Conservation (phyloP, 2,888 invertebrate species). For the Glaucopsyche alexis region DNA sequence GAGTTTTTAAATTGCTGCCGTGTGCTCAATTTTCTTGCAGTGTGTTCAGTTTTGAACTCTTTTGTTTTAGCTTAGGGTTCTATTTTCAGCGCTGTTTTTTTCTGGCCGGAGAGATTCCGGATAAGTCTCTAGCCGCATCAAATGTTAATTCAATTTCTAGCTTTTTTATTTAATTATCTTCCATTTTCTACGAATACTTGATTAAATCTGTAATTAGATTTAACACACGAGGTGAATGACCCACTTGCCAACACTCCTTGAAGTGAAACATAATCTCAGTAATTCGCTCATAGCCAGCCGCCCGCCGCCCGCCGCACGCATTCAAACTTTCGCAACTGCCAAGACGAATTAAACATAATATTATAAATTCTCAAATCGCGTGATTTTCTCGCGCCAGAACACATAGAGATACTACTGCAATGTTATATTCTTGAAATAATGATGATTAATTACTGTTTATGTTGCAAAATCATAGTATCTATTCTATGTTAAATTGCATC, state of each 20-base stretch:
- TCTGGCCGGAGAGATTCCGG: no score
- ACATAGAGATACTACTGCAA: neutral
- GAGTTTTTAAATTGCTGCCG: no score
- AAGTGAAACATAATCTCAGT: slow-evolving; percentile 21
- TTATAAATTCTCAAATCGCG: slow-evolving; percentile 27
- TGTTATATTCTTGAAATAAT: neutral
- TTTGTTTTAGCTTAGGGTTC: no score
- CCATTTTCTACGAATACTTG: slow-evolving; percentile 1
- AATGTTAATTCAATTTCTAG: no score
- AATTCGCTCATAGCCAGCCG: neutral
- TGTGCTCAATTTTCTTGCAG: no score
- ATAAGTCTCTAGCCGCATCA: no score
- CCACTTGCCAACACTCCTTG: slow-evolving; percentile 14
- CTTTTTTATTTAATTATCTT: neutral
- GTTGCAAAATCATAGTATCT: neutral
- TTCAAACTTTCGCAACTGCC: slow-evolving; percentile 20
- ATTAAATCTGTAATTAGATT: slow-evolving; percentile 10
- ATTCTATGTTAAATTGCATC: slow-evolving; percentile 3
- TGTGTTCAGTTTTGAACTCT: no score
- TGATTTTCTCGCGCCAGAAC: slow-evolving; percentile 10
- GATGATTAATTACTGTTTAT: slow-evolving; percentile 9
- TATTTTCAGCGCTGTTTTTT: no score
- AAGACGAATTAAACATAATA: slow-evolving; percentile 17
- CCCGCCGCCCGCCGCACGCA: neutral
- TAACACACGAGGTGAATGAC: slow-evolving; percentile 12